Conservation (phyloP, 2,113 vertebrate species). For the Syngnathoides biaculeatus region DNA sequence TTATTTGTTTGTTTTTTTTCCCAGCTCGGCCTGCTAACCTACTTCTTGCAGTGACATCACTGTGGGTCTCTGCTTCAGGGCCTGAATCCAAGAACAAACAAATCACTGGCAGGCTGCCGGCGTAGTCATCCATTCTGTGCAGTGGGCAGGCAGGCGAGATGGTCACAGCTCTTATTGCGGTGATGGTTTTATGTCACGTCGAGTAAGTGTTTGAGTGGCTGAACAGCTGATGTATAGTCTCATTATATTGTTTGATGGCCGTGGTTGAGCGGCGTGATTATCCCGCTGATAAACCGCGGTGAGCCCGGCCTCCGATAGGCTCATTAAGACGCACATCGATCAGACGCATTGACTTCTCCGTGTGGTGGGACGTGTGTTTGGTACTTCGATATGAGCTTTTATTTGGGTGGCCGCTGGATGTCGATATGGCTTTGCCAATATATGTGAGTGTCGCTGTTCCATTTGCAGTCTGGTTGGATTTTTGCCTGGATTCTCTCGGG, state of each 20-base stretch:
- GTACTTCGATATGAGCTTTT: conserved; percentile 1
- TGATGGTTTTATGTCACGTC: conserved; percentile 59
- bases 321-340: conserved; percentile 68
- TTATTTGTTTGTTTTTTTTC: background rate
- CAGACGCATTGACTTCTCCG: conserved; percentile 41
- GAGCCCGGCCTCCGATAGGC: conserved; percentile 38
- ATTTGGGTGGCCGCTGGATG: conserved; percentile 5
- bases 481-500: background rate
- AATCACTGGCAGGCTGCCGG: conserved; percentile 44
- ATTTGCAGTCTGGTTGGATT: conserved; percentile 1
- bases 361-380: conserved; percentile 13
- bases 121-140: conserved; percentile 42
- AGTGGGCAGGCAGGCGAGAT: background rate
- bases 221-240: conserved; percentile 61
- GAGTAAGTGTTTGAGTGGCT: conserved; percentile 42
- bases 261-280: conserved; percentile 60
- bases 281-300: conserved; percentile 56
- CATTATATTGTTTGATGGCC: conserved; percentile 71
- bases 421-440: conserved; percentile 18
- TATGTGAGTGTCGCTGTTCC: conserved; percentile 1
- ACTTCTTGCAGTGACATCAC: conserved; percentile 25
- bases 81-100: conserved; percentile 35
- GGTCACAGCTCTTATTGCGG: conserved; percentile 18
- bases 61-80: conserved; percentile 14
- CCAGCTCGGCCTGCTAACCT: conserved; percentile 16